A percentile compares a stretch with the other conserved stretches of the same genome.
Conservation (phyloP, 2,797 vertebrate genomes). For the Diplodus puntazzo region DNA sequence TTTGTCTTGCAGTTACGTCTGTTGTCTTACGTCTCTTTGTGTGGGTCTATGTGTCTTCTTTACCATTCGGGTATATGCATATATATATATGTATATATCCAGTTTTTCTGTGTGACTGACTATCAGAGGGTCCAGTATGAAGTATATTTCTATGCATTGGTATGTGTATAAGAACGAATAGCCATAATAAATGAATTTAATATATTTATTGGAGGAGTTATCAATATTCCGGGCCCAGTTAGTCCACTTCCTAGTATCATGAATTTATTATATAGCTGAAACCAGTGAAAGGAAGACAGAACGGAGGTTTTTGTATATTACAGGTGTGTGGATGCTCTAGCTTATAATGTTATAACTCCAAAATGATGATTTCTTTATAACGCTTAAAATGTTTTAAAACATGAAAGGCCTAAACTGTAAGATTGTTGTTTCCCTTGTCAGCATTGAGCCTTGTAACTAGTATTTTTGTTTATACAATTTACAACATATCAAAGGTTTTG, state of each 20-base stretch:
- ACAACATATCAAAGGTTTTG: background rate
- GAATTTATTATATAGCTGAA: constrained; percentile 4
- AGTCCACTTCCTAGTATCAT: background rate
- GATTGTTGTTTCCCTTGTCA: background rate
- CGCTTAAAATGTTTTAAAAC: background rate
- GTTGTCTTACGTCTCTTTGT: background rate
- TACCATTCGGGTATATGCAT: background rate
- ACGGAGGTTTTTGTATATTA: background rate
- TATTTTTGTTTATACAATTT: background rate
- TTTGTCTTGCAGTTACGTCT: constrained; percentile 19
- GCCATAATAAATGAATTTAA: background rate
- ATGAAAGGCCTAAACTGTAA: background rate
- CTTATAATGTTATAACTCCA: background rate
- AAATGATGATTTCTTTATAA: background rate
- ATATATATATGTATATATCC: background rate
- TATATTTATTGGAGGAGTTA: background rate
- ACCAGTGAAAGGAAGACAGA: background rate
- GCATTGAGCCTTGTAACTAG: background rate
- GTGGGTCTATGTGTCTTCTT: constrained; percentile 21
- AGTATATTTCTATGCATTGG: background rate
- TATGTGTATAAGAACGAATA: constrained; percentile 2
- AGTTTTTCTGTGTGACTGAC: constrained; percentile 8
- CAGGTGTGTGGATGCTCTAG: background rate
- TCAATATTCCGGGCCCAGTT: background rate
- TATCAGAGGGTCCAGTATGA: background rate